A percentile compares a stretch with the other conserved stretches of the same genome.
These are phyloP conservation scores for Pseudopodoces humilis DNA, from an alignment of 2,113 vertebrate species.

Conservation along the genomic window DNA sequence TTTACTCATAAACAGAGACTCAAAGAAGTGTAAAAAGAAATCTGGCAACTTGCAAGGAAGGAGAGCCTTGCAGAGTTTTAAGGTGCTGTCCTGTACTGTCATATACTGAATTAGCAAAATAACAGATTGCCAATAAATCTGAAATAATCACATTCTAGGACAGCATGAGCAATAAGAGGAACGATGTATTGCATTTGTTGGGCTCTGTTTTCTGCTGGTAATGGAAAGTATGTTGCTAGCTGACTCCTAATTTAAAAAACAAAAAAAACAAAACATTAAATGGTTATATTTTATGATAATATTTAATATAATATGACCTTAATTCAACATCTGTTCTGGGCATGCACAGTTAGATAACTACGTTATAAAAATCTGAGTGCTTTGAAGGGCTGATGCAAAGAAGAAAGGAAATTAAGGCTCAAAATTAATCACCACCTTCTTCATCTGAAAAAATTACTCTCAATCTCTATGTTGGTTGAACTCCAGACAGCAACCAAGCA, in stretches of 20 bases:
- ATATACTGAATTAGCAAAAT: conserved; percentile 5
- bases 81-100: background rate
- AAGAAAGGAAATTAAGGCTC: background rate
- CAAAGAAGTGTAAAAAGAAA: background rate
- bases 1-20: background rate
- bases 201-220: background rate
- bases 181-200: background rate
- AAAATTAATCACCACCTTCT: background rate
- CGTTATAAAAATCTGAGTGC: background rate
- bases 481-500: background rate
- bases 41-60: background rate
- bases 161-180: background rate
- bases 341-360: background rate
- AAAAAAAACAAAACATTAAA: background rate
- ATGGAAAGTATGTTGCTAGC: background rate
- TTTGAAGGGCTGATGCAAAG: background rate
- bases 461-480: background rate
- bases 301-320: background rate
- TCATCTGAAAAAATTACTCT: background rate
- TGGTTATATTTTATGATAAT: background rate
- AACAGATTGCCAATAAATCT: background rate
- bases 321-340: background rate
- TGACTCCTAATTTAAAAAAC: background rate
- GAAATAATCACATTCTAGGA: background rate
- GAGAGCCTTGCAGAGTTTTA: background rate